Evolutionary conservation across 2,113 vertebrate genomes (phyloP), one percentile per base, ranked within the genome.

Genomic region (Polypterus bichir): DNA sequence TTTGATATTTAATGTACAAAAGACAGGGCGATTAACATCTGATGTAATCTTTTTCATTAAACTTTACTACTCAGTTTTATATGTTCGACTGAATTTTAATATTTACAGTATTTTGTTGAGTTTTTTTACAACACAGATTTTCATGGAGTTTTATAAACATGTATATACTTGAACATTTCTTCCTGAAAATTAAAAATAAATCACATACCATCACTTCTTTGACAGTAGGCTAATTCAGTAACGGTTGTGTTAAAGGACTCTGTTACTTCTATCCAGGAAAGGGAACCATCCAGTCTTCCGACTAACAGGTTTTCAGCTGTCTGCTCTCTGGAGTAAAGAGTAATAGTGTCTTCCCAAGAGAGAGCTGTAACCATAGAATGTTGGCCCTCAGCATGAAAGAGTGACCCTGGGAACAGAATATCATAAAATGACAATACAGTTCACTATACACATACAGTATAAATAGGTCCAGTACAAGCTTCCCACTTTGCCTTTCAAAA

Each of bases 251-350:
- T 62, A 46, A 85, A 64, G 7, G 78, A 70, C 4, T 77, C 75
- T 3, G 74, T 71, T 66, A 86, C 78, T 69, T 84, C 81, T 69
- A 88, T 72, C 81, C 83, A 86, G 75, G 81, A 84, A 59, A 89
- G 80, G 10, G 87, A 84, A 62, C 86, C 86, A 7, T 89, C 81
- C 69, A 86, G 74, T 44, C 81, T 73, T 4, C 86, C 86, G 62
- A 88, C 74, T 64, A 89, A 47, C 66, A 89, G 68, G 66, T 71
- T 82, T 68, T 86, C 85, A 4, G 77, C 63, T 9, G 74, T 46
- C 49, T 65, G 68, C 51, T 64, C 65, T 49, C 71, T 75, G 53
- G 62, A 62, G 62, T 79, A 81, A 49, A 76, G 68, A 49, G 65
- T 75, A 55, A 80, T 74, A 54, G 71, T 70, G 61, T 86, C 81